Evolutionary conservation across 2,797 vertebrate genomes (phyloP).

Genomic region (Fringilla coelebs): DNA sequence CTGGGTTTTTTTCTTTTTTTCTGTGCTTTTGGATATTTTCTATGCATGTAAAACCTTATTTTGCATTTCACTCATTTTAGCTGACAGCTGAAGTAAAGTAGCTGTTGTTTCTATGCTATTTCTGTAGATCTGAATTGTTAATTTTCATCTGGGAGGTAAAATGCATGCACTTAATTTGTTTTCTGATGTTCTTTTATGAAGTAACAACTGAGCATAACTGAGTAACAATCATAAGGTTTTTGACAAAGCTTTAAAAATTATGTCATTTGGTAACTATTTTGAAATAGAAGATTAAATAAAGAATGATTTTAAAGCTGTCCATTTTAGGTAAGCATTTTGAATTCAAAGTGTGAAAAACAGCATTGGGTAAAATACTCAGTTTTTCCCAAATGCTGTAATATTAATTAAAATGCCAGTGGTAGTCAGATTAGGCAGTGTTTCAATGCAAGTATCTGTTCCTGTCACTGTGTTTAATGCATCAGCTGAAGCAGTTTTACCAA

Average conservation of each 20-base stretch:
- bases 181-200: background rate
- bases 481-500: constrained; percentile 56
- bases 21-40: background rate
- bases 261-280: background rate
- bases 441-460: constrained; percentile 10
- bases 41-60: background rate
- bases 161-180: background rate
- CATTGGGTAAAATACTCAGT: background rate
- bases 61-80: constrained; percentile 15
- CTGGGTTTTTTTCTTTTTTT: background rate
- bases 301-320: background rate
- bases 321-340: background rate
- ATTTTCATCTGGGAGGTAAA: constrained; percentile 7
- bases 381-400: background rate
- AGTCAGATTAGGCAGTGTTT: constrained; percentile 29
- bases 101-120: background rate
- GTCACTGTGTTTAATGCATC: constrained; percentile 50
- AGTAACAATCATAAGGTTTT: background rate
- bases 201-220: background rate
- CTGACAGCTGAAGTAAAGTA: background rate
- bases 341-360: background rate
- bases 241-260: background rate
- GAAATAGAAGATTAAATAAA: background rate
- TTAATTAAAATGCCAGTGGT: constrained; percentile 24
- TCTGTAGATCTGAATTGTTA: constrained; percentile 2